These are phyloP conservation scores for Artibeus jamaicensis DNA, from an alignment of 2,797 vertebrate species.

Conservation along the genomic window DNA sequence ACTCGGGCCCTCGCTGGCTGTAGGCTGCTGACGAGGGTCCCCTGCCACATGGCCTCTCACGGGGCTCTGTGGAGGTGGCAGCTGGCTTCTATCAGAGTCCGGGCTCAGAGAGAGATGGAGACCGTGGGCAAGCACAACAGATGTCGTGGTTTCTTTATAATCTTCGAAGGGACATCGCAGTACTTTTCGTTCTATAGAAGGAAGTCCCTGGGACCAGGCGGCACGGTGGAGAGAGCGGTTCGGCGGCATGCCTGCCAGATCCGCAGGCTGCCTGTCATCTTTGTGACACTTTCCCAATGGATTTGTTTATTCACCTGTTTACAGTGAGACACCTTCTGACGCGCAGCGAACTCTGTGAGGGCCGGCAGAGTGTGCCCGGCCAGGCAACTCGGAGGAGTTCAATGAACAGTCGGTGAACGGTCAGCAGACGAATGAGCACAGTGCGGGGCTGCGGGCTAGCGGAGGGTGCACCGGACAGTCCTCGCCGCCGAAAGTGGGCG, in stretches of 20 bases:
- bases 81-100: neutral
- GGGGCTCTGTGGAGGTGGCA: neutral
- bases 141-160: neutral
- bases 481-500: neutral
- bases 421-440: neutral
- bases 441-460: neutral
- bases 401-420: neutral
- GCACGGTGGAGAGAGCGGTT: neutral
- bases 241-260: too few relatives aligned
- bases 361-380: neutral
- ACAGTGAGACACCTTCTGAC: neutral
- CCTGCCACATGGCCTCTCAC: accelerated
- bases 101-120: neutral
- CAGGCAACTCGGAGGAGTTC: neutral
- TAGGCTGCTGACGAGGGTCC: neutral
- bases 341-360: neutral
- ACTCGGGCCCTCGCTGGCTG: neutral
- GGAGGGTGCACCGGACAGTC: neutral
- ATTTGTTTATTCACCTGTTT: neutral
- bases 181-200: neutral
- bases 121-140: neutral
- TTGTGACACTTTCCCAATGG: neutral
- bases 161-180: neutral
- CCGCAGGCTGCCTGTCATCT: neutral
- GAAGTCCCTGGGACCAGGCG: too few relatives aligned